phyloP scores from a whole-genome alignment of 2,797 vertebrate species.

The Enteromius fasciolatus region DNA sequence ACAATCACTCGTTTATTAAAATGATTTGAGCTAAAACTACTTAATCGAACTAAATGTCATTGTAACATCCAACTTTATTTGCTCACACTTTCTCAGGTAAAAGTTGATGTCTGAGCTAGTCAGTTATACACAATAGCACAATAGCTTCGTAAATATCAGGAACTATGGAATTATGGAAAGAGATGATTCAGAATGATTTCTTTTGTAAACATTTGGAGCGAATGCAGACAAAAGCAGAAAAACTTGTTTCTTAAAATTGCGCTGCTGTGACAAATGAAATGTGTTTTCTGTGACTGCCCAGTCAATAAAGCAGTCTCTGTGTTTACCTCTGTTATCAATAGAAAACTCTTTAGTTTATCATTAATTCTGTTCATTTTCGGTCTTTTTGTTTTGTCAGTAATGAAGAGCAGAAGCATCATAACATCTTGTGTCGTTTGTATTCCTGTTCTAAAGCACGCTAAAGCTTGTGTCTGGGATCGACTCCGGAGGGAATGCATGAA shows the following conservation, averaged over 20 bases:
- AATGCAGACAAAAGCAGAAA: not conserved
- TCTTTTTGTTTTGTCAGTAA: too few species aligned
- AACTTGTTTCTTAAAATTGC: not conserved
- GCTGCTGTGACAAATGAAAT: not conserved
- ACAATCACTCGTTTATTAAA: not conserved
- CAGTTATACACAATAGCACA: too few species aligned
- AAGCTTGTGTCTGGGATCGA: not conserved
- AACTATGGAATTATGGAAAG: not conserved
- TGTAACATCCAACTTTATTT: not conserved
- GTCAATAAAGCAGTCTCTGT: not conserved
- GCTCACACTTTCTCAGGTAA: not conserved
- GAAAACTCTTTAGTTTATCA: not conserved
- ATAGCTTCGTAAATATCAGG: not conserved
- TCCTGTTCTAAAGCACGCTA: not conserved
- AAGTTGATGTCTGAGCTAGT: not conserved
- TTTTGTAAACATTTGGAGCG: not conserved
- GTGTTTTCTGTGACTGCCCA: not conserved
- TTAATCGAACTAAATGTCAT: not conserved
- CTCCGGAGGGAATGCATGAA: not conserved
- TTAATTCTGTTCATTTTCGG: not conserved
- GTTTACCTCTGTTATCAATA: not conserved
- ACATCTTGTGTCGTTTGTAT: not conserved
- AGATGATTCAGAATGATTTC: conserved; percentile 23
- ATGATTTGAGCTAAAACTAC: not conserved
- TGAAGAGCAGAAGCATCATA: not conserved